Conservation (phyloP, 1,140 invertebrate genomes). For the Ruditapes philippinarum region DNA sequence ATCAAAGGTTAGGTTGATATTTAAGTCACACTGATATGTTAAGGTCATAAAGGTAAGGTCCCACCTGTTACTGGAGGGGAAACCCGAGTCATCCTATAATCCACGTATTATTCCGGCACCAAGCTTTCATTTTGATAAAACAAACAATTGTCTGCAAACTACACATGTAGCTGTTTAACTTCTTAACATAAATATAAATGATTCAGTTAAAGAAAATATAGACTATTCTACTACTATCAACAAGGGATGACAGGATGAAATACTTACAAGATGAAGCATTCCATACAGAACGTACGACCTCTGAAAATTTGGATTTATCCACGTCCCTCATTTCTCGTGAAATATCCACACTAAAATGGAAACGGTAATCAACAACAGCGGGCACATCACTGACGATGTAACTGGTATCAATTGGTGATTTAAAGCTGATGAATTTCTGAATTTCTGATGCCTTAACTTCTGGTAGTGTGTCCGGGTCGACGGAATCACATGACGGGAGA, state of each 20-base stretch:
- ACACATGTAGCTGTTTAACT: too few species aligned
- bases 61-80: too few species aligned
- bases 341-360: constrained; percentile 49
- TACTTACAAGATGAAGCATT: neutral
- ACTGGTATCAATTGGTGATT: neutral
- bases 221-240: too few species aligned
- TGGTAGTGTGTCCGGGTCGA: constrained; percentile 57
- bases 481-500: constrained; percentile 9
- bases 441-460: constrained; percentile 17
- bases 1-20: too few species aligned
- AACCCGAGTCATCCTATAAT: too few species aligned
- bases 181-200: too few species aligned
- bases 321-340: neutral
- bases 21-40: too few species aligned
- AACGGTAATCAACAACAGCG: constrained; percentile 25
- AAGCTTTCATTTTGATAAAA: too few species aligned
- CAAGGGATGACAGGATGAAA: neutral
- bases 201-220: too few species aligned
- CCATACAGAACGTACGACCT: constrained; percentile 28
- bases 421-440: constrained; percentile 1
- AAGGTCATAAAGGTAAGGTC: too few species aligned
- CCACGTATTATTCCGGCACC: too few species aligned
- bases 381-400: constrained; percentile 10
- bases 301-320: constrained; percentile 27
- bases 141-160: too few species aligned